Evolutionary conservation across 2,888 invertebrate species (phyloP).

Genomic region (Nomada fabriciana): DNA sequence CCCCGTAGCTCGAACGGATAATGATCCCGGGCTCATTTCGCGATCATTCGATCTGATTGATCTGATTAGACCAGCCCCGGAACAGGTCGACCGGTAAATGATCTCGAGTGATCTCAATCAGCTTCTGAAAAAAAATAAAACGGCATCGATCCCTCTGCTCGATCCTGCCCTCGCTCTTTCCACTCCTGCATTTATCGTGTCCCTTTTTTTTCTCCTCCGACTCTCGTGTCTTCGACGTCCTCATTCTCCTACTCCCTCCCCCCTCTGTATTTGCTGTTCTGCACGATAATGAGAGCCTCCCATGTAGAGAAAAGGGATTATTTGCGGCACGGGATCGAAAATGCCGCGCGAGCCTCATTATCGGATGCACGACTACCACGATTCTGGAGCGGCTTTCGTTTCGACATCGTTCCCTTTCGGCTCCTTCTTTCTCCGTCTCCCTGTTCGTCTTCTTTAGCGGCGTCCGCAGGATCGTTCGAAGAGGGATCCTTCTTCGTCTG

Average conservation of each 20-base stretch:
- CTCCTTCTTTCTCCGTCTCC: not conserved
- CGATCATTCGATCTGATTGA: slow-evolving; percentile 82
- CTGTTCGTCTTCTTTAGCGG: slow-evolving; percentile 12
- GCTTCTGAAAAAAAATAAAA: slow-evolving; percentile 82
- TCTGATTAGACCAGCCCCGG: slow-evolving; percentile 81
- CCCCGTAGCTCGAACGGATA: slow-evolving; percentile 66
- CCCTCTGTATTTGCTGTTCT: slow-evolving; percentile 40
- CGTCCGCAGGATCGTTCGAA: not conserved
- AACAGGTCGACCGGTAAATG: slow-evolving; percentile 81
- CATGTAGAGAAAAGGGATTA: slow-evolving; percentile 79
- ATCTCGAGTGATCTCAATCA: slow-evolving; percentile 82
- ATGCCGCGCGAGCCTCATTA: slow-evolving; percentile 72
- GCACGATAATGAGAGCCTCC: slow-evolving; percentile 80
- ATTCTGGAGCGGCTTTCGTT: slow-evolving; percentile 75
- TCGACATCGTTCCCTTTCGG: slow-evolving; percentile 61
- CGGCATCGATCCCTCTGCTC: slow-evolving; percentile 56
- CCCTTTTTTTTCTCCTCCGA: slow-evolving; percentile 48
- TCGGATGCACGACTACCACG: slow-evolving; percentile 77
- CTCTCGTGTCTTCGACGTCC: slow-evolving; percentile 32
- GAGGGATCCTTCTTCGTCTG: slow-evolving; percentile 23
- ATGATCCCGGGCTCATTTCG: slow-evolving; percentile 78
- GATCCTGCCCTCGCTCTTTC: not conserved
- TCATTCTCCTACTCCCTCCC: slow-evolving; percentile 9
- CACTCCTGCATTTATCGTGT: slow-evolving; percentile 29
- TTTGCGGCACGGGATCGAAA: slow-evolving; percentile 73